Evolutionary conservation across 2,113 vertebrate species (phyloP).

Genomic region (Nanorana parkeri): DNA sequence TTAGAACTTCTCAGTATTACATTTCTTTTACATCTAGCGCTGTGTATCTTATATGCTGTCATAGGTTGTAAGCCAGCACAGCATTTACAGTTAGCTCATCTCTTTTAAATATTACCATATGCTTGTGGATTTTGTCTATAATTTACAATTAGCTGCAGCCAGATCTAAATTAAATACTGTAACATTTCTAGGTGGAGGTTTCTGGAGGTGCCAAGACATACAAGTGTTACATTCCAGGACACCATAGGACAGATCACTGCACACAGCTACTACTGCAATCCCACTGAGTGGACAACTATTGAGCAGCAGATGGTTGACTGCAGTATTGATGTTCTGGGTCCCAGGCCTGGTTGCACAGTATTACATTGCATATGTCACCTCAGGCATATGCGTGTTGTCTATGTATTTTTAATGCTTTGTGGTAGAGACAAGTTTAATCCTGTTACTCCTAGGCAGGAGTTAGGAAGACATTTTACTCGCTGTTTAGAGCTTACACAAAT

Average conservation of each 20-base stretch:
- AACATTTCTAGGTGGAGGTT: constrained; percentile 11
- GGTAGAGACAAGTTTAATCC: neutral
- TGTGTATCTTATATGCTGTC: no score
- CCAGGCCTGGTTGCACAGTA: neutral
- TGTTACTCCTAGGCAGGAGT: neutral
- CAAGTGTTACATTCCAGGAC: constrained; percentile 22
- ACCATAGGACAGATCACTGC: neutral
- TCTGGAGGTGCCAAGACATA: neutral
- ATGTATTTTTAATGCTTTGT: neutral
- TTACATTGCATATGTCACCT: constrained; percentile 3
- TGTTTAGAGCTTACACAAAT: neutral
- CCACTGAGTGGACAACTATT: neutral
- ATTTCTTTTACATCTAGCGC: no score
- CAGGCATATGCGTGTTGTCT: constrained; percentile 5
- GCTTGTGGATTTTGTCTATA: neutral
- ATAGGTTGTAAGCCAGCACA: no score
- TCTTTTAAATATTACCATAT: constrained; percentile 19
- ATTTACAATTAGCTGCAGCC: neutral
- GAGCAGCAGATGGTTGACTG: constrained; percentile 28
- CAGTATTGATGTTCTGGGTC: constrained; percentile 19
- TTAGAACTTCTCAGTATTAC: no score
- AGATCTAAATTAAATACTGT: neutral
- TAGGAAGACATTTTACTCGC: neutral
- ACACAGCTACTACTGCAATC: neutral
- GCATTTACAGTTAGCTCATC: no score